Conservation (phyloP, 2,797 vertebrate species). For the Centroberyx gerrardi region DNA sequence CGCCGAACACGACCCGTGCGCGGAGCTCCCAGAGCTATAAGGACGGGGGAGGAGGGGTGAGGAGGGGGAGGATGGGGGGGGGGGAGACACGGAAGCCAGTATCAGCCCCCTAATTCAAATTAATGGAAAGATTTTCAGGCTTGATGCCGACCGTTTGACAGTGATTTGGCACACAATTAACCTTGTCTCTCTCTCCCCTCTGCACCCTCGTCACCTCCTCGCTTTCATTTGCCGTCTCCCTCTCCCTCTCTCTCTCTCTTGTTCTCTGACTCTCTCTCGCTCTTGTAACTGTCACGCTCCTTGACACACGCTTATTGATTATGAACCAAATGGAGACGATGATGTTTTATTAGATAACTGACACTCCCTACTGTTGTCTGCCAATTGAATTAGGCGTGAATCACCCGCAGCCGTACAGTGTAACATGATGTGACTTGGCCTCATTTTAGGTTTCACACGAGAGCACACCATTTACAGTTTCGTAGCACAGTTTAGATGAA, state of each 20-base stretch:
- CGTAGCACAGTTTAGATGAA: not conserved
- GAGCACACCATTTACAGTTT: not conserved
- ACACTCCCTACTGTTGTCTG: constrained; percentile 48
- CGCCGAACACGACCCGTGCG: constrained; percentile 66
- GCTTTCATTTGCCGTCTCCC: constrained; percentile 22
- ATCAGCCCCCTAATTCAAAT: constrained; percentile 77
- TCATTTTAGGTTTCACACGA: constrained; percentile 16
- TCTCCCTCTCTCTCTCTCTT: not conserved
- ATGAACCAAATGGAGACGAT: constrained; percentile 61
- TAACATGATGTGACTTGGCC: constrained; percentile 29
- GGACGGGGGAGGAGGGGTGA: constrained; percentile 36
- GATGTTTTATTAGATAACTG: constrained; percentile 70
- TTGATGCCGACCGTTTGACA: constrained; percentile 79
- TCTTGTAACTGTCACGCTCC: constrained; percentile 52
- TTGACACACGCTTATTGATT: constrained; percentile 71
- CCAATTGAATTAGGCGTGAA: constrained; percentile 69
- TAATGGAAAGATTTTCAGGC: constrained; percentile 82
- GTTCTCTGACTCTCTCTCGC: constrained; percentile 30
- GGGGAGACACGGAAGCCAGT: constrained; percentile 43
- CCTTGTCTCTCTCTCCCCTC: constrained; percentile 61
- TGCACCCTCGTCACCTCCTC: constrained; percentile 50
- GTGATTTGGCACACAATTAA: constrained; percentile 83
- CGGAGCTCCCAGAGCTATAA: constrained; percentile 68
- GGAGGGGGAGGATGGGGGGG: not conserved
- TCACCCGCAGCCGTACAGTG: constrained; percentile 19